Base-by-base conservation (phyloP, 2,113 vertebrate species). In the Aramus guarauna region DNA sequence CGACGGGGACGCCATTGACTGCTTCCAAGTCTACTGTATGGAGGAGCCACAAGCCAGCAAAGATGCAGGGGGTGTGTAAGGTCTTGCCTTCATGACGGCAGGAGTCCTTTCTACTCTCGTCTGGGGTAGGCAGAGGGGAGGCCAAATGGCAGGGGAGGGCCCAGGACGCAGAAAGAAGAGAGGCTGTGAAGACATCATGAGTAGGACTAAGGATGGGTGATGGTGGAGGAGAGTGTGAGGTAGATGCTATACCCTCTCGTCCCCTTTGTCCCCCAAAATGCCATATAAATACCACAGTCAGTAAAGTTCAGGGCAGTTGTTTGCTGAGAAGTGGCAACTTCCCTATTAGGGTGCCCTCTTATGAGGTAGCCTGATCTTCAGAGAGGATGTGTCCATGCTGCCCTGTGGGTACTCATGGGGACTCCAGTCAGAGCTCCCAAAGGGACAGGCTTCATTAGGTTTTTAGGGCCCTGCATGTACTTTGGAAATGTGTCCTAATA, bases 11-110 rank as follows among this genome's bases (percentile, higher is more conserved):
- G 77, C 99, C 76, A 98, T 99, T 1, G 99, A 99, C 97, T 99
- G 99, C 94, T 99, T 99, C 96, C 99, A 99, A 96, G 99, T 99
- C 66, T 99, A 99, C 98, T 99, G 99, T 74, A 98, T 99, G 98
- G 99, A 99, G 96, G 98, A 99, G 48, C 98, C 97, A 15, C 99
- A 98, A 69, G 98, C 98, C 94, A 98, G 98, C 98, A 98, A 97
- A 93, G 96, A 98, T 72, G n/a, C 92, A 23, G 96, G 94, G 4
- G 98, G 98, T 98, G 72, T 0, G 98, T 95, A 79, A 55, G 12
- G 17, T 71, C 58, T 80, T 48, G 30, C 14, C 52, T 88, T 63
- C 34, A 7, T 2, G 3, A 56, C 0, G 3, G 12, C 26, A 43
- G 52, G 4, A 75, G 30, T 64, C 9, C 32, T 67, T 92, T 71